A percentile compares a stretch with the other conserved stretches of the same genome.
Evolutionary conservation across 2,888 invertebrate species (phyloP).

Genomic region (Liopterus haemorrhoidalis): DNA sequence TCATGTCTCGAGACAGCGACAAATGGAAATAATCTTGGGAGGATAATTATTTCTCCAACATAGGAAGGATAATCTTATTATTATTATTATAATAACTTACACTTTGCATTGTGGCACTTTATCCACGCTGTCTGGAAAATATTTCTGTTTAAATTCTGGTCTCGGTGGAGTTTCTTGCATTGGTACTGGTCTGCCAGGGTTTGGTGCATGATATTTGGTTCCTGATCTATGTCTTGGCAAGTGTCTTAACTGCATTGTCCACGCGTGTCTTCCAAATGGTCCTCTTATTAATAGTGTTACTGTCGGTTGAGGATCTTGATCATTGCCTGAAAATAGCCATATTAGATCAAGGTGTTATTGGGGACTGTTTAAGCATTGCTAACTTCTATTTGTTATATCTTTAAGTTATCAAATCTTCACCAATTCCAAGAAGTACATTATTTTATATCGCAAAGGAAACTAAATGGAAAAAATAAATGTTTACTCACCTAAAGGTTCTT

Average conservation of each 20-base stretch:
- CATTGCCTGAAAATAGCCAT: slow-evolving; percentile 14
- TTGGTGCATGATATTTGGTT: slow-evolving; percentile 57
- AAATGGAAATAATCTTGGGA: too few species aligned
- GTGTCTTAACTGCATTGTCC: slow-evolving; percentile 86
- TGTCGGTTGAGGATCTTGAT: slow-evolving; percentile 85
- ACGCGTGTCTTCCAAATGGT: slow-evolving; percentile 91
- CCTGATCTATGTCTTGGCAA: slow-evolving; percentile 77
- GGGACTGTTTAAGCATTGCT: not conserved
- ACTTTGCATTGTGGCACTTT: slow-evolving; percentile 75
- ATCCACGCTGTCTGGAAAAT: slow-evolving; percentile 75
- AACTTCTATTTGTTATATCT: slow-evolving; percentile 32
- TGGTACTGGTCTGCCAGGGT: slow-evolving; percentile 67
- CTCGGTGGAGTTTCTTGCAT: slow-evolving; percentile 64
- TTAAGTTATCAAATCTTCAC: too few species aligned
- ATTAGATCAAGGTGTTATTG: not conserved
- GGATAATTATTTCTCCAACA: too few species aligned
- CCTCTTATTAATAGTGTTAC: slow-evolving; percentile 83
- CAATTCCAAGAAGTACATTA: too few species aligned
- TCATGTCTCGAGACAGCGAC: too few species aligned
- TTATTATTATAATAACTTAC: slow-evolving; percentile 48
- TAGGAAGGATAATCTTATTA: not conserved
- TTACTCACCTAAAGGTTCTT: slow-evolving; percentile 78
- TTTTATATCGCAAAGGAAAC: too few species aligned
- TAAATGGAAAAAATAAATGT: too few species aligned
- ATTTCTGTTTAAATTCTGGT: slow-evolving; percentile 64